Conservation (phyloP, 1,140 invertebrate genomes). For the Galendromus occidentalis region DNA sequence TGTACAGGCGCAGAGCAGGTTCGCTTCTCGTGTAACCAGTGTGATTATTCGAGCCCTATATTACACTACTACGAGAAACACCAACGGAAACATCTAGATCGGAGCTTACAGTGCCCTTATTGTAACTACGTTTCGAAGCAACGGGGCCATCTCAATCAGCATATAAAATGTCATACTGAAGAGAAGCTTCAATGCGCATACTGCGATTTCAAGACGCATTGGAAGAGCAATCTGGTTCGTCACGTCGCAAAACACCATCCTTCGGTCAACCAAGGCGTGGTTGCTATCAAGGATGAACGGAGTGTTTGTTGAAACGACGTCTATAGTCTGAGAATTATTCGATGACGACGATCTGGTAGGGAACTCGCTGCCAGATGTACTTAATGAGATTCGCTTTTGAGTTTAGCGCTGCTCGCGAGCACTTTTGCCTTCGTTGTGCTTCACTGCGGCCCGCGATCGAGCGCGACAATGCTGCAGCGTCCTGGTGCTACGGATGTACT, state of each 20-base stretch:
- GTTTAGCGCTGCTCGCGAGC: no score
- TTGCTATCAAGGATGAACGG: no score
- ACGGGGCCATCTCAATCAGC: conserved; percentile 7
- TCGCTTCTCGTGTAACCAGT: background rate
- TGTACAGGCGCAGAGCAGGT: background rate
- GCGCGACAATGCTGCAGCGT: no score
- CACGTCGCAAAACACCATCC: conserved; percentile 7
- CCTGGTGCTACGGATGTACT: no score
- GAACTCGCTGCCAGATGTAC: no score
- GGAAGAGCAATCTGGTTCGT: background rate
- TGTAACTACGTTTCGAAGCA: background rate
- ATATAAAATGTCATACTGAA: conserved; percentile 9
- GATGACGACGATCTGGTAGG: no score
- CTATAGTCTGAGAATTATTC: no score
- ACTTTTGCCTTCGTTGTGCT: no score
- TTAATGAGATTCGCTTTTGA: no score
- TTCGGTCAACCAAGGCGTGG: no score
- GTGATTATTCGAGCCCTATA: background rate
- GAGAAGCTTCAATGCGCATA: background rate
- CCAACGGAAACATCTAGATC: background rate
- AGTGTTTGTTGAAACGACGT: no score
- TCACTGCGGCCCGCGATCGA: no score
- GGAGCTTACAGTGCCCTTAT: background rate
- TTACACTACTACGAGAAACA: conserved; percentile 3
- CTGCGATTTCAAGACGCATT: conserved; percentile 5